Conservation (phyloP, 2,113 vertebrate species). For the Microcebus murinus region DNA sequence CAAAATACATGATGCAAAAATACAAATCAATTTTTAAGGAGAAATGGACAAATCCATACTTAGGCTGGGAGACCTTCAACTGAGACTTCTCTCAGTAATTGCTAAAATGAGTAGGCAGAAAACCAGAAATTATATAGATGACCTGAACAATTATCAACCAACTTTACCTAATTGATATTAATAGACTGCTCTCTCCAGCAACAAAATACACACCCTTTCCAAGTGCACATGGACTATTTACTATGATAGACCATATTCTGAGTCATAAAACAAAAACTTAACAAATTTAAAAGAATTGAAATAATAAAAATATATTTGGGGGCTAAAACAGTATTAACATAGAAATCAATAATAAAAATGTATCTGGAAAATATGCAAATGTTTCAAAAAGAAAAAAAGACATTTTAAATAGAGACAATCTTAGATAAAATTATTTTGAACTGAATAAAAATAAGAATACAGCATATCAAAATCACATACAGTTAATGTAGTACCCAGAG, state of each 20-base stretch:
- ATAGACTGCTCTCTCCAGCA: not conserved
- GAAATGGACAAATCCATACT: not conserved
- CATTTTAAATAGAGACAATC: not conserved
- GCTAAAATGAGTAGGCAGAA: not conserved
- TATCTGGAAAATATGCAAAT: not conserved
- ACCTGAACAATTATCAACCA: not conserved
- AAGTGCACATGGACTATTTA: not conserved
- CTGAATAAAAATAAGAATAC: not conserved
- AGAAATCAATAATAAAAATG: conserved; percentile 10
- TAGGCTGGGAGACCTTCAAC: not conserved
- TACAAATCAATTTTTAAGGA: conserved; percentile 12
- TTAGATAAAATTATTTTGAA: conserved; percentile 4
- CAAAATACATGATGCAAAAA: conserved; percentile 8
- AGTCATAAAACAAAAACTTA: not conserved
- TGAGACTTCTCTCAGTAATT: not conserved
- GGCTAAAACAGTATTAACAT: not conserved
- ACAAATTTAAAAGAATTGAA: not conserved
- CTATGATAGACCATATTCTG: not conserved
- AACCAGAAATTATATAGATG: not conserved
- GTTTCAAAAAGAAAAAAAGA: conserved; percentile 18
- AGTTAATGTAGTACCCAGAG: not conserved
- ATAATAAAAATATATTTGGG: not conserved
- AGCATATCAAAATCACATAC: not conserved
- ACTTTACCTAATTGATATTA: not conserved
- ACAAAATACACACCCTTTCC: not conserved